Evolutionary conservation across 2,113 vertebrate genomes (phyloP).

Genomic region (Cyanoderma ruficeps): DNA sequence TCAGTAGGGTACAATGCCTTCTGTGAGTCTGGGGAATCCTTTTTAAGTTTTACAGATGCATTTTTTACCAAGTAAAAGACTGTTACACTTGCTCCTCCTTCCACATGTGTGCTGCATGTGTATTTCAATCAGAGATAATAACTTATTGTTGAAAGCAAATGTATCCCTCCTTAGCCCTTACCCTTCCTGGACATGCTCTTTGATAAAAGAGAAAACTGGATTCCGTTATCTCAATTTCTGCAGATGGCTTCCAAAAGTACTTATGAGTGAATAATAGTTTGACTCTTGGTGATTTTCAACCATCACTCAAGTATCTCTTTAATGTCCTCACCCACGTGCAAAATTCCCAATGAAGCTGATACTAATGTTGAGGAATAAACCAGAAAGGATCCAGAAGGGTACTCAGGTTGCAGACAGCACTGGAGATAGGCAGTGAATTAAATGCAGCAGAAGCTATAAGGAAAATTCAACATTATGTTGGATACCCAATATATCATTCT

Average conservation of each 20-base stretch:
- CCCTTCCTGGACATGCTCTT: conserved; percentile 17
- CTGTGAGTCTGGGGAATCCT: neutral
- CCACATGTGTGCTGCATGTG: conserved; percentile 30
- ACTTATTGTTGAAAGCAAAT: conserved; percentile 45
- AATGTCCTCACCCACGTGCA: neutral
- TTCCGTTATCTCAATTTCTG: conserved; percentile 19
- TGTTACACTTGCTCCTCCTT: neutral
- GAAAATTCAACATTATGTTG: neutral
- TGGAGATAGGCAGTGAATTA: neutral
- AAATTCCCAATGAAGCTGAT: neutral
- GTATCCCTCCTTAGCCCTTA: conserved; percentile 5
- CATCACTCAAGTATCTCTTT: neutral
- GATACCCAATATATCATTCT: neutral
- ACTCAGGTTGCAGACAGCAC: neutral
- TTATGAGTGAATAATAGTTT: neutral
- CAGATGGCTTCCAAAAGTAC: conserved; percentile 19
- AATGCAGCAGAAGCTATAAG: neutral
- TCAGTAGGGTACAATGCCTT: neutral
- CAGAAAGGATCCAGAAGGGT: neutral
- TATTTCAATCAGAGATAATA: conserved; percentile 5
- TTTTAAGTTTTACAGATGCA: conserved; percentile 18
- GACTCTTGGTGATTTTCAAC: neutral
- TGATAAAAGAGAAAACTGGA: conserved; percentile 23
- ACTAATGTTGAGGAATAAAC: neutral
- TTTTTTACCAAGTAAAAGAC: neutral